Conservation (phyloP, 1,140 invertebrate species). For the Drosophila tristis region DNA sequence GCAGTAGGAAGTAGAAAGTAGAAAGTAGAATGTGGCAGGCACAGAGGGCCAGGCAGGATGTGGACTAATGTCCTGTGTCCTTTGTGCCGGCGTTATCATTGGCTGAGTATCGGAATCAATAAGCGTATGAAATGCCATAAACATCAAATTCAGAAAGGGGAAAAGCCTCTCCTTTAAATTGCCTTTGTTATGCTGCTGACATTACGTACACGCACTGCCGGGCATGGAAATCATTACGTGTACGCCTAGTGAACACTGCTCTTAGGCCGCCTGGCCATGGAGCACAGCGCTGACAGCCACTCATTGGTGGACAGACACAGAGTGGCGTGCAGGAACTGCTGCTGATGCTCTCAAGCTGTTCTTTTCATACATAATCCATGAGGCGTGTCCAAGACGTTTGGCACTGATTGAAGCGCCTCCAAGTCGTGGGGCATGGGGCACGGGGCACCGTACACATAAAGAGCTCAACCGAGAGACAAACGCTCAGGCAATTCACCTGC, state of each 20-base stretch:
- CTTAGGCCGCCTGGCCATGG: too few species aligned
- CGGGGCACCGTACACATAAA: conserved; percentile 59
- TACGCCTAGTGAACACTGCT: too few species aligned
- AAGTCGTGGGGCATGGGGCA: neutral
- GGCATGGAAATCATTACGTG: neutral
- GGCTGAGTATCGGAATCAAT: conserved; percentile 68
- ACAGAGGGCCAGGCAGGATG: conserved; percentile 4
- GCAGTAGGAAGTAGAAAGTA: neutral
- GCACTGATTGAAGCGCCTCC: conserved; percentile 46
- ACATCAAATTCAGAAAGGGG: conserved; percentile 58
- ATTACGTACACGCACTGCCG: conserved; percentile 45
- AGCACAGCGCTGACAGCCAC: too few species aligned
- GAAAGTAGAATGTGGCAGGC: neutral
- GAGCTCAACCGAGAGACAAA: conserved; percentile 61
- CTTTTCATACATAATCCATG: conserved; percentile 39
- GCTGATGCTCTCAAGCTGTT: conserved; percentile 23
- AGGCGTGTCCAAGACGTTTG: conserved; percentile 40
- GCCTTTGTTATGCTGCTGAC: conserved; percentile 9
- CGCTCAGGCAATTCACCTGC: conserved; percentile 29
- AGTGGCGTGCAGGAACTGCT: conserved; percentile 15
- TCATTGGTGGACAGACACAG: neutral
- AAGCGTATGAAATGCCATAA: conserved; percentile 74
- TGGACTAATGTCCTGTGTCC: conserved; percentile 45
- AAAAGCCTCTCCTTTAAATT: conserved; percentile 45
- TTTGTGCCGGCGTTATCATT: conserved; percentile 53